Base-by-base conservation (phyloP, 2,113 vertebrate genomes). In the Phodopus roborovskii region DNA sequence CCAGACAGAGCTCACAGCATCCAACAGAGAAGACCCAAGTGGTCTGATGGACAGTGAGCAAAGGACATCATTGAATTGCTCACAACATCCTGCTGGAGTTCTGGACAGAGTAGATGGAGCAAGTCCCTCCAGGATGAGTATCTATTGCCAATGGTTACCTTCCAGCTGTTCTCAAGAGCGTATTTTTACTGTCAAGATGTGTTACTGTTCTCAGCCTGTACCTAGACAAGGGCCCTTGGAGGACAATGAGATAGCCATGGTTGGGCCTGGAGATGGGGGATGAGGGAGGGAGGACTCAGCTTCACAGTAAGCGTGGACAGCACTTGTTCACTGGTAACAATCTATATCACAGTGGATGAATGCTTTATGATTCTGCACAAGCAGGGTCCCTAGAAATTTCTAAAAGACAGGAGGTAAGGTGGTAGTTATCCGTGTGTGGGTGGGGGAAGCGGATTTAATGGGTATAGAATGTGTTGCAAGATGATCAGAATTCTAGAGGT, bases 401-500 rank as follows among this genome's bases (percentile, higher is more conserved):
- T 6, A 0, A 56, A 53, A n/a, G 22, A 11, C 33, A 3, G 36
- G 4, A 75, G n/a, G 20, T 15, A 7, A 42, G 30, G 28, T 12
- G 20, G 22, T 13, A 16, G 16, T 28, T 42, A 64, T 48, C 56
- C 2, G 0, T 58, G 10, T 24, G 0, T 7, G 48, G 4, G 1
- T 2, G 22, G 53, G 48, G n/a, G 53, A 1, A 13, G 15, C 3
- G 16, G 24, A 39, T 9, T 48, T 26, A n/a, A 26, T 17, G 20
- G 9, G 39, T 15, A 20, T 39, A 24, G 45, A 28, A 36, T 78
- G 33, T 74, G 83, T 66, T 36, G 5, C 86, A 60, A 66, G 9
- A 42, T 48, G 48, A 50, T 50, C n/a, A 75, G 19, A 6, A 26
- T 36, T 87, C 45, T 71, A 15, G 7, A 78, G 74, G 22, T 58